Base-by-base conservation (phyloP, 1,140 invertebrate genomes). In the Macrosteles quadrilineatus region DNA sequence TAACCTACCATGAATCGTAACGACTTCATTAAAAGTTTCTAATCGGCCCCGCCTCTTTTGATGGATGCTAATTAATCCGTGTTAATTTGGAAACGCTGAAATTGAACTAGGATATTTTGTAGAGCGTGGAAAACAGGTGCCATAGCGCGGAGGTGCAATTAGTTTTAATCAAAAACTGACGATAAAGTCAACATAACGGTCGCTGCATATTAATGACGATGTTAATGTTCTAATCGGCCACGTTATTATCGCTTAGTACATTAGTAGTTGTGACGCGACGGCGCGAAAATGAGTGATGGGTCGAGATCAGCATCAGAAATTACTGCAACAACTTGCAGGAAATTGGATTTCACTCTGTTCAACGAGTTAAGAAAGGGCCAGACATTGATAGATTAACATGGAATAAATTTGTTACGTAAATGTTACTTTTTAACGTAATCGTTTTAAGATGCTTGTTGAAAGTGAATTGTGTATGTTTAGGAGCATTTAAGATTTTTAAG, bases 1-100 rank as follows among this genome's bases (percentile, higher is more conserved):
- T 36, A n/a, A n/a, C n/a, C n/a, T n/a, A 9, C 55, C 55, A 59
- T 59, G 55, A 59, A 59, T 59, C 27, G 55, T 59, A 59, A 59
- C 27, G 21, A 59, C 55, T 59, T 59, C 21, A 59, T 59, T 59
- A 59, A 59, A 59, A 59, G 27, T 30, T 59, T 59, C 55, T 59
- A 29, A 59, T 59, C 55, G n/a, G 25, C 27, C 55, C 6, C 21
- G 27, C 2, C 6, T 17, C 36, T 40, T 6, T 19, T 50, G 21
- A 50, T 50, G 32, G 32, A 14, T 6, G 32, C 32, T 36, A 14
- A 36, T 36, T 36, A 19, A 6, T n/a, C 47, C n/a, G 47, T 25
- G n/a, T n/a, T n/a, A n/a, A n/a, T n/a, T n/a, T n/a, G n/a, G n/a
- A n/a, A n/a, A n/a, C n/a, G n/a, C n/a, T n/a, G 4, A 59, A 59